Evolutionary conservation across 2,113 vertebrate genomes (phyloP).

Genomic region (Mandrillus leucophaeus): DNA sequence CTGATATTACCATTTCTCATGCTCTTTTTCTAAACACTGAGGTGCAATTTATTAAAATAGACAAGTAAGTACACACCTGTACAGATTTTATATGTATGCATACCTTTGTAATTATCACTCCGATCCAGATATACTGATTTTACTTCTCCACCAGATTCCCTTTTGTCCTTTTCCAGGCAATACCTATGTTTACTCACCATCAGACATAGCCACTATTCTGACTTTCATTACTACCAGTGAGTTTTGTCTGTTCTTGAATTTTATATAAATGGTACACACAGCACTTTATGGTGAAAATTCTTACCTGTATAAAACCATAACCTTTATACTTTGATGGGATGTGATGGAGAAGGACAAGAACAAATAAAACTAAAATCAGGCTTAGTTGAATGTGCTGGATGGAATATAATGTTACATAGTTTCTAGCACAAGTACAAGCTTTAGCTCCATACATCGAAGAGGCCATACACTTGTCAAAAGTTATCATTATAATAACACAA

Average conservation of each 20-base stretch:
- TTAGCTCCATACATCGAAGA: not conserved
- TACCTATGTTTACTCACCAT: fast-evolving
- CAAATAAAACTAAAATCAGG: not conserved
- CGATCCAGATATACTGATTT: not conserved
- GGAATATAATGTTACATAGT: not conserved
- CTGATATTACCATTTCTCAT: not conserved
- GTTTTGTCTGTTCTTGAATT: not conserved
- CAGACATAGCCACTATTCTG: not conserved
- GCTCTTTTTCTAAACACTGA: not conserved
- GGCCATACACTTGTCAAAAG: not conserved
- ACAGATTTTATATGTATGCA: not conserved
- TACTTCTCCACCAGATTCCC: not conserved
- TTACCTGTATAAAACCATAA: not conserved
- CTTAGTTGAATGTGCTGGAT: not conserved
- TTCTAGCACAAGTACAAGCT: not conserved
- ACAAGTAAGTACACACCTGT: not conserved
- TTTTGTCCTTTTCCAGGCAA: not conserved
- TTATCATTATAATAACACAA: not conserved
- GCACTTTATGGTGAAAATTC: not conserved
- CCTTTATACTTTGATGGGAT: not conserved
- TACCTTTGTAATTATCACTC: not conserved
- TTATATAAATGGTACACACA: not conserved
- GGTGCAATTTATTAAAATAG: not conserved
- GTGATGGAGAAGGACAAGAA: not conserved
- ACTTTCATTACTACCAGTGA: not conserved